Conservation (phyloP, 2,888 invertebrate species). For the Campoplex nolae region DNA sequence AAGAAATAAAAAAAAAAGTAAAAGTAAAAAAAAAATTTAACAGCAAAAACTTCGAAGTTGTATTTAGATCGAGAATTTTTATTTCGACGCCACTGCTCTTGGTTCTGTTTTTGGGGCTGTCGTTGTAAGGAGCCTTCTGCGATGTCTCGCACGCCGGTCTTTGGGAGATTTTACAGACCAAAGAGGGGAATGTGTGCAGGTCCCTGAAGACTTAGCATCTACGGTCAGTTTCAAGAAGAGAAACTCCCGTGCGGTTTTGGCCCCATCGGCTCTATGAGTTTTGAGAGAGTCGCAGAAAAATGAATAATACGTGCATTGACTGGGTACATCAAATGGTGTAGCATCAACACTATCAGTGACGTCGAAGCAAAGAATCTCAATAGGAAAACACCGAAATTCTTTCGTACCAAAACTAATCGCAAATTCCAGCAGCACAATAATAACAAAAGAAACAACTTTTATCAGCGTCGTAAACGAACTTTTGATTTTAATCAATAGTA, state of each 20-base stretch:
- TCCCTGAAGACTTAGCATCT: neutral
- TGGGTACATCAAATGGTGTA: neutral
- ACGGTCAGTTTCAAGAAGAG: neutral
- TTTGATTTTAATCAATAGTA: no score
- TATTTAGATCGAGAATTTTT: neutral
- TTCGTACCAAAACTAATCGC: neutral
- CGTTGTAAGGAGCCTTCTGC: conserved; percentile 1
- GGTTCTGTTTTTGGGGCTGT: conserved; percentile 28
- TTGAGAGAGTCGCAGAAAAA: neutral
- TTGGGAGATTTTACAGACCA: neutral
- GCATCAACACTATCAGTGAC: neutral
- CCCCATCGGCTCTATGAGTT: neutral
- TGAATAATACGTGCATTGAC: neutral
- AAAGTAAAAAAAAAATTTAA: no score
- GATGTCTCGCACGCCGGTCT: neutral
- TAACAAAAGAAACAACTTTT: neutral
- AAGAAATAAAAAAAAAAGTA: no score
- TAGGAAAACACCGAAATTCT: neutral
- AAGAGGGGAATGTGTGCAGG: neutral
- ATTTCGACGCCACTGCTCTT: conserved; percentile 59
- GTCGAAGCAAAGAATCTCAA: neutral
- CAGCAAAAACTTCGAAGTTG: neutral
- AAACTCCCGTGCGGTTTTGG: neutral
- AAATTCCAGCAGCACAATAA: neutral
- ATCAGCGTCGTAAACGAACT: no score